Percentiles rank a stretch among this genome's conserved stretches.
Conservation (phyloP, 1,140 invertebrate genomes). For the Sycobia sp. region DNA sequence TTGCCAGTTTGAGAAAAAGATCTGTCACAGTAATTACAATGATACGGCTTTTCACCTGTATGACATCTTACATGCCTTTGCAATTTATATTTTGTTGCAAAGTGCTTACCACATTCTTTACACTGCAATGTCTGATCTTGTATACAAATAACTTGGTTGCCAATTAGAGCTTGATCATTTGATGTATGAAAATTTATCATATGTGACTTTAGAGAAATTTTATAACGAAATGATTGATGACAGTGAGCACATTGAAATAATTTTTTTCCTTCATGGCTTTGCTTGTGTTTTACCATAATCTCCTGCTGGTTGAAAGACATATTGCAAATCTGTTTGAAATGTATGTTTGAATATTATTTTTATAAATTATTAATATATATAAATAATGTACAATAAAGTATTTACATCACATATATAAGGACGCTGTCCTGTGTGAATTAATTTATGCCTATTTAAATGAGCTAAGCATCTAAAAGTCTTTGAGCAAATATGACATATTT, state of each 20-base stretch:
- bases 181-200: constrained; percentile 54
- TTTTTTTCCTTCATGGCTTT: constrained; percentile 62
- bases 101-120: constrained; percentile 58
- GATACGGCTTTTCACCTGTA: constrained; percentile 64
- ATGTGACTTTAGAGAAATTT: constrained; percentile 58
- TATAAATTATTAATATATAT: not conserved
- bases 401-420: constrained; percentile 54
- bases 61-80: constrained; percentile 59
- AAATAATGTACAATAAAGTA: constrained; percentile 38
- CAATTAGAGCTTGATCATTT: constrained; percentile 34
- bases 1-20: constrained; percentile 69
- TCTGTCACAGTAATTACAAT: constrained; percentile 62
- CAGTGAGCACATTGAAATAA: constrained; percentile 66
- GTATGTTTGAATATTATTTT: constrained; percentile 12
- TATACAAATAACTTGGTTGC: constrained; percentile 30
- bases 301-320: constrained; percentile 68
- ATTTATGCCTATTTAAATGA: constrained; percentile 56
- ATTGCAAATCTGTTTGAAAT: constrained; percentile 57
- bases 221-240: constrained; percentile 59
- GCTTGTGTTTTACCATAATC: constrained; percentile 64
- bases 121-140: constrained; percentile 44
- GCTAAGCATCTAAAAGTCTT: constrained; percentile 55
- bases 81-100: constrained; percentile 61
- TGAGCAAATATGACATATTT: constrained; percentile 48
- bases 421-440: constrained; percentile 53